Base-by-base conservation (phyloP, 2,113 vertebrate species). In the Nesoenas mayeri region DNA sequence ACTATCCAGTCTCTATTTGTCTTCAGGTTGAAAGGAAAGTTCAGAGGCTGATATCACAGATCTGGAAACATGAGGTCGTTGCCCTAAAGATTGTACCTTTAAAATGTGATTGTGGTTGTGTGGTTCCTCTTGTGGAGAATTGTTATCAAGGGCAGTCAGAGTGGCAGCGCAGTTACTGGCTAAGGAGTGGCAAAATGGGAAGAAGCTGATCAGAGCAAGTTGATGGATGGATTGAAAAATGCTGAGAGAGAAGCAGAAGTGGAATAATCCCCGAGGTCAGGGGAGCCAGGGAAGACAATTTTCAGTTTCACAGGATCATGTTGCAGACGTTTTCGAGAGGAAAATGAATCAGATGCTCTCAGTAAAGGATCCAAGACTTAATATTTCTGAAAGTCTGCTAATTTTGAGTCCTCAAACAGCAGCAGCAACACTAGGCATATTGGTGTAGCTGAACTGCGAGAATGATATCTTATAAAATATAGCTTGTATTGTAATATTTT, bases 31-130 rank as follows among this genome's bases (percentile, higher is more conserved):
- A 85, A 81, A 94, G 88, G 69, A 79, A 62, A 69, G 61, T 88
- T 75, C 73, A 73, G 78, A 62, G 65, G 64, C 78, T 84, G 69
- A 36, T 89, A 54, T 54, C 81, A 78, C 24, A 74, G 73, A 40
- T 66, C 88, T 74, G 82, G 85, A 91, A 94, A 89, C 78, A 62
- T 62, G 73, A 87, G 60, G 81, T 80, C 53, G 85, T 31, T 93
- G 26, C 65, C 56, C 69, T 91, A 38, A 66, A 91, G 40, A 32
- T 6, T 65, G 29, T 61, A 24, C 54, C 69, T 91, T 72, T 65
- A 57, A 47, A 69, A 53, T 24, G 36, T n/a, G 74, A 69, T 66
- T 84, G 73, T 73, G 78, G 60, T 50, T 66, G 47, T 12, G 2
- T 25, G n/a, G 28, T 20, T 82, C 29, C 42, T 82, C 1, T 26